These are phyloP conservation scores for Butorides virescens DNA, from an alignment of 2,113 vertebrate species.

Conservation along the genomic window DNA sequence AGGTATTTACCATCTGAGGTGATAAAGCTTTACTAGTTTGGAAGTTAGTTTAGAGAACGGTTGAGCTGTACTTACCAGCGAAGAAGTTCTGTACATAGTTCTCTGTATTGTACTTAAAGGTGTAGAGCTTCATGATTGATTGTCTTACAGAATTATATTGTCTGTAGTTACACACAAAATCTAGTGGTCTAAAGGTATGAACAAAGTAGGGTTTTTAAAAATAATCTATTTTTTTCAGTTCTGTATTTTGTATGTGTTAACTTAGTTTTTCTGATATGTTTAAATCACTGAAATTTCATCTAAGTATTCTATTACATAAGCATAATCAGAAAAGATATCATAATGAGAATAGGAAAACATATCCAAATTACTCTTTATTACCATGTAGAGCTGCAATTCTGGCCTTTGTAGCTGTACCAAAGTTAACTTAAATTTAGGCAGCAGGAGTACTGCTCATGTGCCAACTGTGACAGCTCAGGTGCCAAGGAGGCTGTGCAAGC, in stretches of 20 bases:
- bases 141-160: not conserved
- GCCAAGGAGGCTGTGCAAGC: not conserved
- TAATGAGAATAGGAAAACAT: not conserved
- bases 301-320: not conserved
- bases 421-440: not conserved
- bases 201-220: not conserved
- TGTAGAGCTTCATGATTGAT: not conserved
- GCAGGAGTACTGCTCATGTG: not conserved
- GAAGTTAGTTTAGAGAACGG: not conserved
- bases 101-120: not conserved
- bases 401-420: not conserved
- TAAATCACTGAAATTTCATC: not conserved
- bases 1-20: not conserved
- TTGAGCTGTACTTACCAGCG: accelerated
- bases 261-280: not conserved
- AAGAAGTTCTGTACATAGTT: accelerated
- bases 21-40: not conserved
- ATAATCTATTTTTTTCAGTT: not conserved
- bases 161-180: not conserved
- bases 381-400: not conserved
- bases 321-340: not conserved
- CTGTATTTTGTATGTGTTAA: not conserved
- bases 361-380: not conserved
- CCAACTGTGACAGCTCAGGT: not conserved
- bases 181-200: not conserved